These are phyloP conservation scores for Neolamprologus longior DNA, from an alignment of 2,113 vertebrate species.

Conservation along the genomic window DNA sequence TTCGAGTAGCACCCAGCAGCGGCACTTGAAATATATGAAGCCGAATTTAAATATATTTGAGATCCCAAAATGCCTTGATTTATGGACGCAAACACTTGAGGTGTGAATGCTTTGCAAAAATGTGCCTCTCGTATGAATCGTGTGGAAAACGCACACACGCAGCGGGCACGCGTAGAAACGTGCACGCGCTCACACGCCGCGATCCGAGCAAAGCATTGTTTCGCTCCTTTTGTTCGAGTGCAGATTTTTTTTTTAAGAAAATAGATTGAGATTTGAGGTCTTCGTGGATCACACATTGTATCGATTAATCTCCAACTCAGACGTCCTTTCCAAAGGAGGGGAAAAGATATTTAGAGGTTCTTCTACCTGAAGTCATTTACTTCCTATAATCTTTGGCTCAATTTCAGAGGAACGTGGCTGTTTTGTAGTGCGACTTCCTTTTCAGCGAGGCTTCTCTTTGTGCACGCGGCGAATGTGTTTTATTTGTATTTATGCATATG, in stretches of 20 bases:
- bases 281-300: not conserved
- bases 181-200: not conserved
- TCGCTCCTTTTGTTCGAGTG: slow-evolving; percentile 11
- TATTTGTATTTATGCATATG: slow-evolving; percentile 73
- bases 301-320: slow-evolving; percentile 36
- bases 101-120: not conserved
- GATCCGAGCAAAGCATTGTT: not conserved
- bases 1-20: not conserved
- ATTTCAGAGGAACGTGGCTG: slow-evolving; percentile 30
- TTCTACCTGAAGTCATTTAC: slow-evolving; percentile 49
- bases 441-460: slow-evolving; percentile 41
- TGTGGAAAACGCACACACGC: not conserved
- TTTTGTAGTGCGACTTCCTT: slow-evolving; percentile 48
- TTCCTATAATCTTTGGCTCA: slow-evolving; percentile 48
- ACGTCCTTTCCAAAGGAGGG: not conserved
- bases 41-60: not conserved
- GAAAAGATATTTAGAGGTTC: slow-evolving; percentile 4
- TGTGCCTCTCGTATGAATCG: not conserved
- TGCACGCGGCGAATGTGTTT: slow-evolving; percentile 52
- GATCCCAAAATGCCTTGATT: slow-evolving; percentile 10
- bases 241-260: not conserved
- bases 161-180: rapidly evolving
- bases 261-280: not conserved
- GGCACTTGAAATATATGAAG: not conserved
- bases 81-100: not conserved